phyloP scores from a whole-genome alignment of 53 echinoderm and acorn worm species.

The Hippasteria phrygiana region DNA sequence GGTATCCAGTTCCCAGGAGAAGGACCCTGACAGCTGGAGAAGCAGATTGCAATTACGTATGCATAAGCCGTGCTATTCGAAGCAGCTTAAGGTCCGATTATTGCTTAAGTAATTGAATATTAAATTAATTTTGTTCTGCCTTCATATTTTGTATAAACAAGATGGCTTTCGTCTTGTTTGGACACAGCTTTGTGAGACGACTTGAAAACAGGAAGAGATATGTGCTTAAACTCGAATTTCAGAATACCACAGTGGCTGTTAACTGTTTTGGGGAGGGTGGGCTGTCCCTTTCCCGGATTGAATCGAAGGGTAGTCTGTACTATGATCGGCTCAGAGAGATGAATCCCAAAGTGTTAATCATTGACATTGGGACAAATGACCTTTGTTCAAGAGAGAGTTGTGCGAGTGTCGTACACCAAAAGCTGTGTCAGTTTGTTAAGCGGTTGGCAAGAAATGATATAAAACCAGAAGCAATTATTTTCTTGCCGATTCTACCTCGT shows the following conservation, averaged over 20 bases:
- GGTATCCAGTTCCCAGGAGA: conserved; percentile 6
- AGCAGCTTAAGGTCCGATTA: not conserved
- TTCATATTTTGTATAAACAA: too few species aligned
- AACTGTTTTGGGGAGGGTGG: not conserved
- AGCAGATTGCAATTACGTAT: not conserved
- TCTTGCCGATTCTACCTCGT: conserved; percentile 38
- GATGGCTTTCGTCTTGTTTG: conserved; percentile 9
- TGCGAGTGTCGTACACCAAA: not conserved
- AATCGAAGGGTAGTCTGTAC: not conserved
- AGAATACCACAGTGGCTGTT: not conserved
- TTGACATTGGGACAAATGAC: conserved; percentile 51
- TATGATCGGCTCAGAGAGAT: not conserved
- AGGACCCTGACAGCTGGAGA: not conserved
- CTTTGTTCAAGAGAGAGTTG: not conserved
- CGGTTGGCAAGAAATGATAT: not conserved
- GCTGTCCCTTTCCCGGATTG: not conserved
- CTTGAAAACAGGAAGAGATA: not conserved
- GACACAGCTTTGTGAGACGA: conserved; percentile 3
- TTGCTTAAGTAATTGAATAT: not conserved
- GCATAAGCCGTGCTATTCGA: not conserved
- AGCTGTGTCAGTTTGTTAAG: conserved; percentile 17
- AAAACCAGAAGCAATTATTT: not conserved
- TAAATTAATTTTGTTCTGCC: too few species aligned
- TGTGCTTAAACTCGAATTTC: not conserved
- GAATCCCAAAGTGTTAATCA: not conserved